Evolutionary conservation across 2,113 vertebrate genomes (phyloP).

Genomic region (Cygnus atratus): DNA sequence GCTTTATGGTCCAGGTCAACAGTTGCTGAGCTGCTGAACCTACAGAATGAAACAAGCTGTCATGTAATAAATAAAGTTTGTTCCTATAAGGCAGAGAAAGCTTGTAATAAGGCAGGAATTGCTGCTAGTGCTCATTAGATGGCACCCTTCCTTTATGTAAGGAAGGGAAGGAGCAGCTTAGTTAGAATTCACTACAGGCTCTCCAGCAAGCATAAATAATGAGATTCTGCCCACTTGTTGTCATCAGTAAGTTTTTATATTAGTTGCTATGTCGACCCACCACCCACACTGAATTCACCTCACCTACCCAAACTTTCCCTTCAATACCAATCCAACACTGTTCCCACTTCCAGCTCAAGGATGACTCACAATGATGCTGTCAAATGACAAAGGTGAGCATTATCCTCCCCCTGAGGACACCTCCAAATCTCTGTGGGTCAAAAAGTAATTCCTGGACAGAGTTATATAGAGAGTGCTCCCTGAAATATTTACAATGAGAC

Average conservation of each 20-base stretch:
- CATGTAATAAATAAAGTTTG: not conserved
- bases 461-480: not conserved
- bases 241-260: not conserved
- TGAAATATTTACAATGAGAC: not conserved
- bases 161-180: not conserved
- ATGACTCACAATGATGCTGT: not conserved
- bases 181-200: not conserved
- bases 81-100: not conserved
- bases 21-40: not conserved
- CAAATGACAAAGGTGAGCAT: not conserved
- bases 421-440: not conserved
- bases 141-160: slow-evolving; percentile 25
- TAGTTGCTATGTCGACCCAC: not conserved
- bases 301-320: not conserved
- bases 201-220: not conserved
- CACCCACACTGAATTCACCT: not conserved
- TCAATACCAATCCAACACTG: not conserved
- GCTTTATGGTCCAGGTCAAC: not conserved
- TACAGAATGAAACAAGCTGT: not conserved
- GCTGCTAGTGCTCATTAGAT: slow-evolving; percentile 43
- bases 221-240: not conserved
- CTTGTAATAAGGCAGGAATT: not conserved
- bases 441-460: not conserved
- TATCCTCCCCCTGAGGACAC: not conserved
- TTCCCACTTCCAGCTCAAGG: not conserved